These are phyloP conservation scores for Gortyna flavago DNA, from an alignment of 2,888 invertebrate genomes.

Conservation along the genomic window DNA sequence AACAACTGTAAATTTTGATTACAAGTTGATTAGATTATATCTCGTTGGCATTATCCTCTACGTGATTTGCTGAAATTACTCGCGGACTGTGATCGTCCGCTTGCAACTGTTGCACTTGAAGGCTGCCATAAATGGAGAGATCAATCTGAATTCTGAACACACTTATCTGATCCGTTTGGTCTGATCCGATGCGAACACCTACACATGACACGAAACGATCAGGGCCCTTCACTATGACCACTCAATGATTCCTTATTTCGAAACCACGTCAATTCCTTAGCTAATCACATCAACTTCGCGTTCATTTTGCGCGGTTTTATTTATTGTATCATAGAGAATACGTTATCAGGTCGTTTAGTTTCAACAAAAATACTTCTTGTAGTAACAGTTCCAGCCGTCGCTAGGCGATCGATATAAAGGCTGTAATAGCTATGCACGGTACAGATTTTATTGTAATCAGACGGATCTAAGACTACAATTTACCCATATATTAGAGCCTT, in stretches of 20 bases:
- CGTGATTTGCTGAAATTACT: slow-evolving; percentile 18
- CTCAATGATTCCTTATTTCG: no score
- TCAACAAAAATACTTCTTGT: not conserved
- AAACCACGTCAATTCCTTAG: no score
- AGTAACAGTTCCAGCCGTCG: not conserved
- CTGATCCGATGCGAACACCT: not conserved
- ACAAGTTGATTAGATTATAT: slow-evolving; percentile 41
- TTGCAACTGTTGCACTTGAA: not conserved
- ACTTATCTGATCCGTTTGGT: slow-evolving; percentile 4
- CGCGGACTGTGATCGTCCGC: not conserved
- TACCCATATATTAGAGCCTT: not conserved
- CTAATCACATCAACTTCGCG: no score
- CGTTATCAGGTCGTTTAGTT: not conserved
- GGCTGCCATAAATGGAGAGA: not conserved
- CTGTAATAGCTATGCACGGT: not conserved
- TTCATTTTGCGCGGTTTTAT: not conserved
- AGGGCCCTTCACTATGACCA: not conserved
- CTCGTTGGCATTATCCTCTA: slow-evolving; percentile 25
- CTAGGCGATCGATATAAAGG: not conserved
- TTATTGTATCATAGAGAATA: no score
- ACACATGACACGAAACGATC: not conserved
- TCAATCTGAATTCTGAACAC: not conserved
- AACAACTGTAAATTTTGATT: slow-evolving; percentile 38
- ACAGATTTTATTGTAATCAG: not conserved
- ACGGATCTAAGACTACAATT: not conserved